Evolutionary conservation across 2,888 invertebrate genomes (phyloP).

Genomic region (Oscheius sp.): DNA sequence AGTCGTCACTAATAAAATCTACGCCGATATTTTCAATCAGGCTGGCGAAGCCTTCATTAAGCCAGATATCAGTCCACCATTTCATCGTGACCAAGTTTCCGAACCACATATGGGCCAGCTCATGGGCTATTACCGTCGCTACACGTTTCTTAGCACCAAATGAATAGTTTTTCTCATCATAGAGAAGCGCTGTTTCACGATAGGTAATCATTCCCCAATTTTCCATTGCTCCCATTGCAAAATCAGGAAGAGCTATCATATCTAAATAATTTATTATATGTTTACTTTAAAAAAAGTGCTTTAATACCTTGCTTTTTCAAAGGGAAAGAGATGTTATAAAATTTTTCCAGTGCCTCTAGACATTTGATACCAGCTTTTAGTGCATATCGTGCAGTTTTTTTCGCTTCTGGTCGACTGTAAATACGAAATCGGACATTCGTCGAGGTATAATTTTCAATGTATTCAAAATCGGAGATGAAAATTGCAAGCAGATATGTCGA

Average conservation of each 20-base stretch:
- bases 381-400: constrained; percentile 79
- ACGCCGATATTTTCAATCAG: constrained; percentile 63
- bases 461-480: constrained; percentile 84
- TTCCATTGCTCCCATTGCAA: constrained; percentile 90
- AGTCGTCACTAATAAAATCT: constrained; percentile 49
- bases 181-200: constrained; percentile 79
- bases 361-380: constrained; percentile 75
- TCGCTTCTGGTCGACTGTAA: constrained; percentile 75
- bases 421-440: constrained; percentile 75
- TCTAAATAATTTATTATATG: neutral
- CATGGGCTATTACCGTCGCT: constrained; percentile 78
- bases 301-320: constrained; percentile 84
- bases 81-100: constrained; percentile 71
- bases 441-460: constrained; percentile 76
- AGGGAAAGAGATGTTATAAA: constrained; percentile 85
- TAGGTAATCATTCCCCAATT: constrained; percentile 93
- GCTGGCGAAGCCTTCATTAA: constrained; percentile 68
- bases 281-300: constrained; percentile 69
- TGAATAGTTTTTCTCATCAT: constrained; percentile 80
- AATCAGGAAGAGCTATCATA: constrained; percentile 77
- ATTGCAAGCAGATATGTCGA: constrained; percentile 88
- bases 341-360: constrained; percentile 76
- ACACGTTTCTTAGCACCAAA: constrained; percentile 81
- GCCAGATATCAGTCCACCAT: constrained; percentile 71
- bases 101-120: constrained; percentile 67